These are phyloP conservation scores for Armadillidium nasatum DNA, from an alignment of 1,140 invertebrate species.

Conservation along the genomic window DNA sequence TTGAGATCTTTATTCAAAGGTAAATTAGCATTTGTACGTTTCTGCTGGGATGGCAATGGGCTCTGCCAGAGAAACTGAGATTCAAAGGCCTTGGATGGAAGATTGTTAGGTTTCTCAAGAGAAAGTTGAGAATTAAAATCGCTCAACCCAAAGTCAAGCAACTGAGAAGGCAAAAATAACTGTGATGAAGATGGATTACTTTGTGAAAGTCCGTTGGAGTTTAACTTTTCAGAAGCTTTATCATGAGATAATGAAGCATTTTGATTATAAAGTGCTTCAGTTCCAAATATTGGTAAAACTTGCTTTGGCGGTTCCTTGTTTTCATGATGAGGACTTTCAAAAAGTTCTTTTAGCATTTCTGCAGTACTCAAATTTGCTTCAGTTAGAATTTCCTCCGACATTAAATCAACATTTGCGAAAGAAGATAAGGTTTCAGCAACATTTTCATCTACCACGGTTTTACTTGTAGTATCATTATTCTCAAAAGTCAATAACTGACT, in stretches of 20 bases:
- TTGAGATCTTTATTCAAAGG: neutral
- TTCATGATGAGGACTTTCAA: slow-evolving; percentile 38
- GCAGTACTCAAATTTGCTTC: slow-evolving; percentile 52
- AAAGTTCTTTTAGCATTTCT: slow-evolving; percentile 48
- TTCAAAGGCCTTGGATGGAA: neutral
- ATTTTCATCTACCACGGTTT: neutral
- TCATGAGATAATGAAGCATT: neutral
- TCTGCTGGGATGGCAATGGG: neutral
- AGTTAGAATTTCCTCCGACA: slow-evolving; percentile 48
- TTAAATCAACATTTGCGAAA: slow-evolving; percentile 48
- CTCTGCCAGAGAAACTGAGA: neutral
- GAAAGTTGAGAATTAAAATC: slow-evolving; percentile 24
- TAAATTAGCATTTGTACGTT: slow-evolving; percentile 13
- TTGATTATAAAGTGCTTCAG: neutral
- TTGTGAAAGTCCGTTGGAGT: neutral
- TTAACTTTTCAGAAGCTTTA: neutral
- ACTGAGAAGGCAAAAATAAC: slow-evolving; percentile 51
- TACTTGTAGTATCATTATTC: too few relatives aligned
- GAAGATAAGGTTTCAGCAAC: neutral
- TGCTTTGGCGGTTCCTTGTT: neutral
- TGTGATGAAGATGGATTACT: slow-evolving; percentile 19
- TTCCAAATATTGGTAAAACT: slow-evolving; percentile 36
- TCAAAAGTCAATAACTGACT: neutral
- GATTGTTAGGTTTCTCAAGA: slow-evolving; percentile 1
- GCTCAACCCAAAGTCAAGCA: slow-evolving; percentile 50